Conservation (phyloP, 2,113 vertebrate species). For the Dromiciops gliroides region DNA sequence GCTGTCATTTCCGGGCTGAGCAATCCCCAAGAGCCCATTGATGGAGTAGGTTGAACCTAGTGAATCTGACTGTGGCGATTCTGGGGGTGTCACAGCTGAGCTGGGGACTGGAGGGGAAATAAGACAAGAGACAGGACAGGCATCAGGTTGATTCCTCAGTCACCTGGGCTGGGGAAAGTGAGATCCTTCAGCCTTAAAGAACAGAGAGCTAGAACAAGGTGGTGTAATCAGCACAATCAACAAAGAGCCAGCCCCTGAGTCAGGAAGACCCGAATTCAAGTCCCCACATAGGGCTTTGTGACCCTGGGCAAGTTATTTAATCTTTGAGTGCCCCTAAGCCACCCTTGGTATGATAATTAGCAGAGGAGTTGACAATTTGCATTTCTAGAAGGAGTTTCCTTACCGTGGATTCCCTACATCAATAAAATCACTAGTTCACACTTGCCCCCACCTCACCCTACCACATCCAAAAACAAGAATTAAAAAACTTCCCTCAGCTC, state of each 20-base stretch:
- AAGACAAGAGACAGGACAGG: not conserved
- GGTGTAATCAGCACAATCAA: not conserved
- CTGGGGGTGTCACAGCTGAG: constrained; percentile 92
- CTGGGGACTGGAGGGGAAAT: constrained; percentile 87
- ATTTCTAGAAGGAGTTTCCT: not conserved
- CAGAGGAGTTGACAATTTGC: not conserved
- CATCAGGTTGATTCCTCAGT: not conserved
- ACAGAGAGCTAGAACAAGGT: not conserved
- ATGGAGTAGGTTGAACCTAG: constrained; percentile 94
- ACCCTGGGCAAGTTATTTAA: not conserved
- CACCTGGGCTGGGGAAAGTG: not conserved
- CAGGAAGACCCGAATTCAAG: not conserved
- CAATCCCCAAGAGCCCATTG: constrained; percentile 91
- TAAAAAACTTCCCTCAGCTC: not conserved
- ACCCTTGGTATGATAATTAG: not conserved
- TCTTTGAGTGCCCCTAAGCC: not conserved
- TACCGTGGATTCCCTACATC: not conserved
- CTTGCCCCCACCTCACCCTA: too few relatives aligned
- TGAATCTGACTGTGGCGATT: constrained; percentile 93
- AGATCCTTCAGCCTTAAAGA: not conserved
- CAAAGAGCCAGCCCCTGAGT: not conserved
- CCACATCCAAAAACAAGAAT: not conserved
- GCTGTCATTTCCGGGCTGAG: constrained; percentile 85
- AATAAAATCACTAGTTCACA: not conserved
- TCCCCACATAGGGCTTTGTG: not conserved